Evolutionary conservation across 1,140 invertebrate species (phyloP), one percentile per base, ranked within the genome.

Genomic region (Diuraphis noxia): DNA sequence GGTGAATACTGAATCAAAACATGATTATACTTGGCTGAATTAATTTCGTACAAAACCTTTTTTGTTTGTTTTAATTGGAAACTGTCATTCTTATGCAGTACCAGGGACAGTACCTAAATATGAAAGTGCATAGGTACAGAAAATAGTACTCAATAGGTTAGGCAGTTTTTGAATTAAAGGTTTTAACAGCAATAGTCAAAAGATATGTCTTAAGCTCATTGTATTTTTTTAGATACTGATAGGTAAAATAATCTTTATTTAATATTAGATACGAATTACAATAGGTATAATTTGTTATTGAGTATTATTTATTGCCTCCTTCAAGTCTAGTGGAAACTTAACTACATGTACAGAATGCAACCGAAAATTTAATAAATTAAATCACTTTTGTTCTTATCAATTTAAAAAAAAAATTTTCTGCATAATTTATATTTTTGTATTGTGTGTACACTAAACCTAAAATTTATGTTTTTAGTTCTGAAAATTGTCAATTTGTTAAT

Each of bases 221-320:
- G 8, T 49, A 21, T 49, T 49, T 4, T 21, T 10, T 49, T 2
- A 21, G 4, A 3, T 98, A 98, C 93, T 21, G 4, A 49, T 49
- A 17, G 2, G 13, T 63, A 13, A 63, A 30, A 25, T 30, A 56
- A n/a, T 63, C 52, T 56, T 63, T n/a, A 63, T 17, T 63, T 63
- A n/a, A n/a, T n/a, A n/a, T n/a, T n/a, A n/a, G n/a, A n/a, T n/a
- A n/a, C n/a, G n/a, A n/a, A n/a, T n/a, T n/a, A n/a, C n/a, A n/a
- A n/a, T n/a, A n/a, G n/a, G n/a, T n/a, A n/a, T n/a, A 30, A 56
- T 8, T 56, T 63, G n/a, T n/a, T 63, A 63, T n/a, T 63, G 13
- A 63, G 13, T 63, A 17, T n/a, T 17, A 6, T 5, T n/a, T n/a
- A n/a, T 13, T 25, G 30, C 3, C 17, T n/a, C 56, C 4, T 63